Conservation (phyloP, 2,888 invertebrate genomes). For the Morpho deidamia region DNA sequence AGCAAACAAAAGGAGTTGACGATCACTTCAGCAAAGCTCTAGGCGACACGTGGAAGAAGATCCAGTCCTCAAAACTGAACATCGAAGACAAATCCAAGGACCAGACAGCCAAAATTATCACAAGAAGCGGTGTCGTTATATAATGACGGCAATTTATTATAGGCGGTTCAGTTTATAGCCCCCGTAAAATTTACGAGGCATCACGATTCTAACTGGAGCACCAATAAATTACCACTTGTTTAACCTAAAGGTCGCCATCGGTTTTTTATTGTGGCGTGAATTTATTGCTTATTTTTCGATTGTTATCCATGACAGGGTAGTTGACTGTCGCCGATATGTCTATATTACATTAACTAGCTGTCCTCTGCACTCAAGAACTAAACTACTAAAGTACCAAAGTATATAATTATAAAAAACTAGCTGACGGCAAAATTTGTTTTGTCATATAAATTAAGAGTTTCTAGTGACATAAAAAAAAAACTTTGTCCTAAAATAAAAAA, state of each 20-base stretch:
- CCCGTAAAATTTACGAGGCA: conserved; percentile 58
- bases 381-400: too few species aligned
- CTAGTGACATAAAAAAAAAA: too few species aligned
- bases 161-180: conserved; percentile 54
- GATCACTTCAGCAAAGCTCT: conserved; percentile 96
- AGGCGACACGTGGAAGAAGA: conserved; percentile 89
- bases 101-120: conserved; percentile 63
- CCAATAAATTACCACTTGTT: conserved; percentile 67
- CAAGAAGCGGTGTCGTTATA: conserved; percentile 72
- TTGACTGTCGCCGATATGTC: not conserved
- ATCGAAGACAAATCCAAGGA: conserved; percentile 55
- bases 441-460: too few species aligned
- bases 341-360: too few species aligned
- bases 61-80: conserved; percentile 80
- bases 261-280: conserved; percentile 23
- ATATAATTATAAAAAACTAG: too few species aligned
- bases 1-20: conserved; percentile 71
- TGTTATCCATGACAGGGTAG: conserved; percentile 18
- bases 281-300: conserved; percentile 10
- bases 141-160: conserved; percentile 35
- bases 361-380: too few species aligned
- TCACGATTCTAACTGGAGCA: conserved; percentile 55
- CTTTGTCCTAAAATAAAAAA: too few species aligned
- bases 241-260: conserved; percentile 29
- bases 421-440: too few species aligned